A percentile compares a stretch with the other conserved stretches of the same genome.
Conservation (phyloP, 2,113 vertebrate genomes). For the Neotoma lepida region DNA sequence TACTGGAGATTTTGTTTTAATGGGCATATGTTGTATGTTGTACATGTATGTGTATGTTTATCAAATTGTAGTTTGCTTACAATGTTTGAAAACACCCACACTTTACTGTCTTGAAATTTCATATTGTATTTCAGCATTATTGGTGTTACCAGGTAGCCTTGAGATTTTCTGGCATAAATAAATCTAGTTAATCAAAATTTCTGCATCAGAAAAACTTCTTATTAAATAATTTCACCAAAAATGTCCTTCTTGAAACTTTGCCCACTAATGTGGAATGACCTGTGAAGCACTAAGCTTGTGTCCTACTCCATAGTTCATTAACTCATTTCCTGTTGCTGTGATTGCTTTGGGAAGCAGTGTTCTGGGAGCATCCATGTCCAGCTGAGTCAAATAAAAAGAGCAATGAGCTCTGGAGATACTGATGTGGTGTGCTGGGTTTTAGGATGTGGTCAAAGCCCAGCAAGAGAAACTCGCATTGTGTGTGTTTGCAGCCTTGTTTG, state of each 20-base stretch:
- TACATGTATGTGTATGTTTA: background rate
- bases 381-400: conserved; percentile 20
- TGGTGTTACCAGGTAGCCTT: background rate
- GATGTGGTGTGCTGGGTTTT: conserved; percentile 16
- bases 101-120: background rate
- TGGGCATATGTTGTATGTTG: background rate
- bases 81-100: conserved; percentile 4
- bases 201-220: background rate
- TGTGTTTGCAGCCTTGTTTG: conserved; percentile 42
- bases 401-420: conserved; percentile 35
- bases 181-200: background rate
- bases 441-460: conserved; percentile 73
- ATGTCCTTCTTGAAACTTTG: background rate
- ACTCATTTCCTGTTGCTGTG: background rate
- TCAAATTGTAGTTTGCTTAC: background rate
- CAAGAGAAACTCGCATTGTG: conserved; percentile 1
- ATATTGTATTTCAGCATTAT: background rate
- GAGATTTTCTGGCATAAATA: background rate
- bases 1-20: background rate
- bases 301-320: background rate
- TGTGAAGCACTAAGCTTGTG: background rate
- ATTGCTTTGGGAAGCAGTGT: background rate
- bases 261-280: background rate
- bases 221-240: background rate
- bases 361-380: background rate